These are phyloP conservation scores for Sanderia malayensis DNA, from an alignment of 30 jellyfish, hydroid and myxozoan genomes.

Conservation along the genomic window DNA sequence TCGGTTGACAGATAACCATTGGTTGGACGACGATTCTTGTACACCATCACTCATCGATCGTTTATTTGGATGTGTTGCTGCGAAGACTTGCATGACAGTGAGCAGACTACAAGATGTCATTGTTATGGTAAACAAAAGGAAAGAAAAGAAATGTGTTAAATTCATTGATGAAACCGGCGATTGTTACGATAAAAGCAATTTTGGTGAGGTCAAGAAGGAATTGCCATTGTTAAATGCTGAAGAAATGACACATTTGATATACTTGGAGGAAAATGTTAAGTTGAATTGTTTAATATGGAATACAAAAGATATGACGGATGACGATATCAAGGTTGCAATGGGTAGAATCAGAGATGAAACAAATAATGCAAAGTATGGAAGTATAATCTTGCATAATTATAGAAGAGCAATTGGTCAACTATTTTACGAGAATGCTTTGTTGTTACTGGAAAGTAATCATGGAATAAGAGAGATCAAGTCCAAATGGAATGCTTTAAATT, in stretches of 20 bases:
- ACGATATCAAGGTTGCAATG: neutral
- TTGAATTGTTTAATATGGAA: too few relatives aligned
- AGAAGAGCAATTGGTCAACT: conserved; percentile 18
- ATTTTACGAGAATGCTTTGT: conserved; percentile 5
- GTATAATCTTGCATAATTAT: neutral
- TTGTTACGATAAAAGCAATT: neutral
- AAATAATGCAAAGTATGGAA: neutral
- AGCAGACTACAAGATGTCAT: neutral
- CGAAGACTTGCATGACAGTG: neutral
- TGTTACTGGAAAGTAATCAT: conserved; percentile 12
- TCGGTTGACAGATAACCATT: too few relatives aligned
- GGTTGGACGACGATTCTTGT: too few relatives aligned
- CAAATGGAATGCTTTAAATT: conserved; percentile 5
- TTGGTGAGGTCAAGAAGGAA: neutral
- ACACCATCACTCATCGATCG: too few relatives aligned
- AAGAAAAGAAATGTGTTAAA: neutral
- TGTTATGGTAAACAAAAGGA: neutral
- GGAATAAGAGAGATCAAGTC: conserved; percentile 2
- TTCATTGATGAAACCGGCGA: neutral
- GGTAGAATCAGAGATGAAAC: too few relatives aligned
- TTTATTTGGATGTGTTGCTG: neutral
- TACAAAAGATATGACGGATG: too few relatives aligned
- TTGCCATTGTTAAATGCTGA: neutral
- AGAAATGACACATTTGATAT: conserved; percentile 8
- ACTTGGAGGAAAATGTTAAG: too few relatives aligned